Conservation (phyloP, 2,888 invertebrate species). For the Hedya salicella region DNA sequence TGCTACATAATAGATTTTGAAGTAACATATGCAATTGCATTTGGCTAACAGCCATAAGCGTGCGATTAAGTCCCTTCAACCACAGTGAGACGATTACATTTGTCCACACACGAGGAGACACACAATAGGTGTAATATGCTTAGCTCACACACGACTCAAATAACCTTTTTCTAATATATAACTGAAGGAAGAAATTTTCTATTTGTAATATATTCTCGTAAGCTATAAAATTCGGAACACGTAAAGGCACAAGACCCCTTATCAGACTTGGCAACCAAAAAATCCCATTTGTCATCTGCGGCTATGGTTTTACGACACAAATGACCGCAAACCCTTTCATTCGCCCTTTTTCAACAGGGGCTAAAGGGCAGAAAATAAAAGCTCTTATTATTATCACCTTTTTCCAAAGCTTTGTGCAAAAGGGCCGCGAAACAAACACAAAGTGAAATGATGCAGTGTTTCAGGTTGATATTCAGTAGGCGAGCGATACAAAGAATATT, state of each 20-base stretch:
- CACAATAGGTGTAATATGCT: background rate
- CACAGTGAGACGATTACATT: constrained; percentile 7
- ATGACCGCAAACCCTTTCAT: constrained; percentile 43
- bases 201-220: constrained; percentile 32
- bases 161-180: background rate
- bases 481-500: constrained; percentile 28
- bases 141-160: background rate
- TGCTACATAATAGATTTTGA: background rate
- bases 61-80: constrained; percentile 4
- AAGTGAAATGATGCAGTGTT: constrained; percentile 27
- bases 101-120: background rate
- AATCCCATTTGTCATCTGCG: constrained; percentile 44
- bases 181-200: background rate
- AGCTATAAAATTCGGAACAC: constrained; percentile 38
- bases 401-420: constrained; percentile 25
- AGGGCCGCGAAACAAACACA: constrained; percentile 31
- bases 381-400: constrained; percentile 39
- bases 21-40: background rate
- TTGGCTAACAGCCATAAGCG: constrained; percentile 3
- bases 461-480: constrained; percentile 32
- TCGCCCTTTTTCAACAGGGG: constrained; percentile 32
- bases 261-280: constrained; percentile 43
- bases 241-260: constrained; percentile 40
- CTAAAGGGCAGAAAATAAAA: constrained; percentile 38
- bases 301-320: constrained; percentile 43